Evolutionary conservation across 2,888 invertebrate species (phyloP), one percentile per base, ranked within the genome.

Genomic region (Lordiphosa fenestrarum): DNA sequence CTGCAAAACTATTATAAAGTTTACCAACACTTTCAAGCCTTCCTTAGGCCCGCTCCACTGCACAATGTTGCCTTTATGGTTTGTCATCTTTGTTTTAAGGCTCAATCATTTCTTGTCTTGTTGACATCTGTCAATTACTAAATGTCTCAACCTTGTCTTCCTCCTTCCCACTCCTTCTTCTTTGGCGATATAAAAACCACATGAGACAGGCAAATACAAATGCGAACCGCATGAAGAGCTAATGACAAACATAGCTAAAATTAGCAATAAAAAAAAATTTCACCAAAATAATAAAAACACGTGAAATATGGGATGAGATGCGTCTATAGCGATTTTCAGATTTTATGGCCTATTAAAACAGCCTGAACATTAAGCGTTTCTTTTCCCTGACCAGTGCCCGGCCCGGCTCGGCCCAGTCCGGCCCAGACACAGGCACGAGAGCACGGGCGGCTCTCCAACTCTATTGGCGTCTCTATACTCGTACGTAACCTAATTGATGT

Each of bases 231-330:
- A 55, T 47, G 58, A 73, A 55, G 36, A 60, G 54, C 58, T 66
- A 71, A 75, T 66, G 73, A 67, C 71, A 74, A 57, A 65, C 63
- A 66, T 59, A 49, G 60, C 60, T 65, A 61, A 65, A 61, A 67
- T 55, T 40, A 36, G 53, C 40, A 52, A 39, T 63, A 49, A 57
- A 55, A 42, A 42, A 61, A 77, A 78, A 75, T 69, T 69, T 77
- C 78, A 63, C 78, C 83, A 83, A 77, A 75, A 77, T 80, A 80
- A 76, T 83, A 80, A 83, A 83, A 77, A 78, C 76, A 76, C 72
- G 76, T 83, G 83, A 76, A 76, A 83, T 83, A 76, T 76, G 76
- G 46, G 64, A 54, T 44, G 48, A 72, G 66, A 60, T 52, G 66
- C 71, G 72, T 66, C 84, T 80, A 77, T 80, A 65, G 70, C 84